Percentiles rank a stretch among this genome's conserved stretches.
phyloP scores from a whole-genome alignment of 2,113 vertebrate genomes.

The Dendrocopos noguchii region DNA sequence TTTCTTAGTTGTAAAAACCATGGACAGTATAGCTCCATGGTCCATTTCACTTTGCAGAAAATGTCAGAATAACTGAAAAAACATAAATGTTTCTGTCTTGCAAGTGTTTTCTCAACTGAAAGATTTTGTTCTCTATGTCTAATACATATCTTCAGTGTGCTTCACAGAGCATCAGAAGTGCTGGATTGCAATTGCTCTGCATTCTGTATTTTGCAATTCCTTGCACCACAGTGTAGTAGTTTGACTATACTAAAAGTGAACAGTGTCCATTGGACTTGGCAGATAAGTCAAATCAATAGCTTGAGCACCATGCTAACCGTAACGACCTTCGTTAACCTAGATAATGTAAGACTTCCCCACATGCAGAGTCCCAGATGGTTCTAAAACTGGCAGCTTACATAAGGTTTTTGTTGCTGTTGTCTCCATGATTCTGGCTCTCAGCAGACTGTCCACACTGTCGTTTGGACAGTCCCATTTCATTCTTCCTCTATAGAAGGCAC shows the following conservation, averaged over 20 bases:
- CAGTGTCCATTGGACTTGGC: background rate
- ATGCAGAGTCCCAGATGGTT: background rate
- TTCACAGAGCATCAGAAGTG: background rate
- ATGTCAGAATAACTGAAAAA: no score
- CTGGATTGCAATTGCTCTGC: background rate
- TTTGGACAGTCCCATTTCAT: background rate
- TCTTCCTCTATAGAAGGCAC: background rate
- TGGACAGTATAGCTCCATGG: background rate
- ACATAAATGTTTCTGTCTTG: background rate
- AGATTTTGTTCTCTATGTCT: background rate
- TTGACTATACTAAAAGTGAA: background rate
- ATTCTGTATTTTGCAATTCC: background rate
- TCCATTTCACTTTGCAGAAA: background rate
- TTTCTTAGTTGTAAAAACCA: background rate
- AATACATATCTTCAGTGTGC: background rate
- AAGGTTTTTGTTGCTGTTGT: background rate
- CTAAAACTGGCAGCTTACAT: background rate
- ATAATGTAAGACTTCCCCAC: background rate
- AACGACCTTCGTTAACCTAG: background rate
- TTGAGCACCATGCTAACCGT: background rate
- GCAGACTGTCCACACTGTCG: background rate
- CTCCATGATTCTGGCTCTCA: background rate
- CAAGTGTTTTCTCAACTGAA: background rate
- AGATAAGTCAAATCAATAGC: background rate
- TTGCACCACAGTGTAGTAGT: background rate